These are phyloP conservation scores for Diadumene lineata DNA, from an alignment of 92 coral and sea anemone genomes.

Conservation along the genomic window DNA sequence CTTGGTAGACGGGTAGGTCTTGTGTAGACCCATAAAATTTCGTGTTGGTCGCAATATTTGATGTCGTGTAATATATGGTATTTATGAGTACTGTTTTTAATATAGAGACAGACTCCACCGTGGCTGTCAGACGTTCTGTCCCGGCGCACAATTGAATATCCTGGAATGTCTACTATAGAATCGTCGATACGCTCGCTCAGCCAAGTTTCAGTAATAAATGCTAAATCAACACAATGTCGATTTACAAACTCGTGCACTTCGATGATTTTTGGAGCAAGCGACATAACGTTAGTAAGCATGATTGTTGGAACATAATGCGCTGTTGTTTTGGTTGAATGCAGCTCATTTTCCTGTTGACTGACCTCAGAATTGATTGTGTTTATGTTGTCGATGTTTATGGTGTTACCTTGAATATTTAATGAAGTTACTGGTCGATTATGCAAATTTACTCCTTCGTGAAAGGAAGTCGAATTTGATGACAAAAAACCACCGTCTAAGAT, in stretches of 20 bases:
- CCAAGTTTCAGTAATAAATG: no score
- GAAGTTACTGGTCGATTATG: not conserved
- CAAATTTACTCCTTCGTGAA: conserved; percentile 1
- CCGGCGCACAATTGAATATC: conserved; percentile 26
- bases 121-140: conserved; percentile 23
- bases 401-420: conserved; percentile 9
- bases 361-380: not conserved
- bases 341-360: not conserved
- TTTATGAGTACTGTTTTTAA: conserved; percentile 20
- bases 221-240: no score
- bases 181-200: conserved; percentile 29
- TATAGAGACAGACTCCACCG: conserved; percentile 43
- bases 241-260: conserved; percentile 47
- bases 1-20: conserved; percentile 46
- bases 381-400: not conserved
- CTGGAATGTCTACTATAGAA: conserved; percentile 32
- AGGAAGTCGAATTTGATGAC: not conserved
- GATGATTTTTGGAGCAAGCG: conserved; percentile 59
- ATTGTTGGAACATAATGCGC: conserved; percentile 39
- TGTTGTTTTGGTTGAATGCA: conserved; percentile 12
- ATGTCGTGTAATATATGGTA: conserved; percentile 28
- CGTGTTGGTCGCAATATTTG: conserved; percentile 33
- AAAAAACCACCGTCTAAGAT: not conserved
- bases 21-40: conserved; percentile 11
- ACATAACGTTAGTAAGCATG: conserved; percentile 56